Conservation (phyloP, 2,113 vertebrate species). For the Psilopogon haemacephalus region DNA sequence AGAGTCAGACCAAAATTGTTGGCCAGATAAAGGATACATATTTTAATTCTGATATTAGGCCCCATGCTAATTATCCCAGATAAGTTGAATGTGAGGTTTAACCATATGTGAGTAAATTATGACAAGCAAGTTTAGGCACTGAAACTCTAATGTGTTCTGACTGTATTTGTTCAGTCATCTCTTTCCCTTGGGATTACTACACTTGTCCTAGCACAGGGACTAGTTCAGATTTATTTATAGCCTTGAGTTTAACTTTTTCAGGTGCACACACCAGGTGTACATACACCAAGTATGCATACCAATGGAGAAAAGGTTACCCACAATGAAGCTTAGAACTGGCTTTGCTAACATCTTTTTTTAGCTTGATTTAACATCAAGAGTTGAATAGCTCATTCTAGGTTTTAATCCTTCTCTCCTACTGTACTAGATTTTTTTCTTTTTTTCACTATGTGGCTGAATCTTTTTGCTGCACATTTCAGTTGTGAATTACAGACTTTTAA, state of each 20-base stretch:
- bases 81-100: not conserved
- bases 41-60: not conserved
- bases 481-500: not conserved
- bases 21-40: not conserved
- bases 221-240: not conserved
- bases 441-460: not conserved
- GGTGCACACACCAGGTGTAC: not conserved
- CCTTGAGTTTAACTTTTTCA: not conserved
- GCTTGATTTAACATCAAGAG: not conserved
- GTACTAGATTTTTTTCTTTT: not conserved
- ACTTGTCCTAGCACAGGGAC: rapidly evolving
- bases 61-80: not conserved
- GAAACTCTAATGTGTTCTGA: not conserved
- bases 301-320: not conserved
- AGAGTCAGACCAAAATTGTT: rapidly evolving
- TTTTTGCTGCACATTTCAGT: not conserved
- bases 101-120: not conserved
- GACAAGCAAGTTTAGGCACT: not conserved
- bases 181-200: not conserved
- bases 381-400: not conserved
- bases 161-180: not conserved
- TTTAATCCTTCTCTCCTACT: not conserved
- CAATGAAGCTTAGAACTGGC: not conserved
- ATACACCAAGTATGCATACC: not conserved
- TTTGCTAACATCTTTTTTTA: not conserved